Base-by-base conservation (phyloP, 2,888 invertebrate genomes). In the Ceraclea dissimilis region DNA sequence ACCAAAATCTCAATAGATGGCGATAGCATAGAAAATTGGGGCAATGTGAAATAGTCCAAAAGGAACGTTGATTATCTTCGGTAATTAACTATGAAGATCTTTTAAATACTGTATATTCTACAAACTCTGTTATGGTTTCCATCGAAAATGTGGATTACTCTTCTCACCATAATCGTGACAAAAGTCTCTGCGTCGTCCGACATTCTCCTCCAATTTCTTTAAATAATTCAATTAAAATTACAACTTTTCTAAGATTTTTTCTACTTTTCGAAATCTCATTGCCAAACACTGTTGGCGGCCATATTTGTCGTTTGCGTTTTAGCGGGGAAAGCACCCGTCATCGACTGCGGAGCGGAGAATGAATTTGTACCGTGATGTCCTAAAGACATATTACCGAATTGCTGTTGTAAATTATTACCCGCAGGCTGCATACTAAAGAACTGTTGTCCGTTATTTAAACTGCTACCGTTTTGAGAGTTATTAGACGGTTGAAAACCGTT, bases 221-320 rank as follows among this genome's bases (percentile, higher is more conserved):
- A 26, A 26, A 26, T 26, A 26, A 26, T 26, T 39, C 39, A 39
- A 39, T 39, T 39, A 4, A 39, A 8, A 39, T n/a, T 8, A 39
- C 13, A 39, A 5, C 39, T 13, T 13, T 39, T 39, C 39, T 39
- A 39, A 39, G 2, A 39, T 39, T 8, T n/a, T 39, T 13, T 39
- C 39, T n/a, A n/a, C 39, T 13, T 4, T 10, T 26, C 39, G 8
- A 39, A 8, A 39, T 50, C 44, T 60, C 58, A 60, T 31, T 58
- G 60, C 60, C 60, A 60, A 6, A 57, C 61, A 19, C 61, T 57
- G 50, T 59, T 61, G 26, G 59, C 50, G n/a, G 61, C 55, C 52
- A 61, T 52, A 52, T 57, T 61, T 2, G 57, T 31, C 26, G 26
- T 26, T 31, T 56, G 53, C 17, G 57, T 26, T 17, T 48, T 56